phyloP scores from a whole-genome alignment of 2,797 vertebrate genomes.

The Meda fulgida region DNA sequence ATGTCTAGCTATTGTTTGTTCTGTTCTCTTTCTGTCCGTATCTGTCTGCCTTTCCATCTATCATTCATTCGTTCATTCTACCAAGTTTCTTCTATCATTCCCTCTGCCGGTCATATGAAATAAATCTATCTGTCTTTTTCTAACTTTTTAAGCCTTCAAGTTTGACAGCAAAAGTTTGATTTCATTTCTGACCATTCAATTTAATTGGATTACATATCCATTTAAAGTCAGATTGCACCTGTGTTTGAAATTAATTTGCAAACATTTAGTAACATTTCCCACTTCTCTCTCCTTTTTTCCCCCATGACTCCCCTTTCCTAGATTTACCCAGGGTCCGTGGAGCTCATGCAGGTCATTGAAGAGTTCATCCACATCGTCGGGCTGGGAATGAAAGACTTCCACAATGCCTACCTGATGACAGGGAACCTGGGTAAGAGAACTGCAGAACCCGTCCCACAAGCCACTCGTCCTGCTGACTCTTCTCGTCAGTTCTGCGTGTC shows the following conservation, averaged over 20 bases:
- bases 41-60: not conserved
- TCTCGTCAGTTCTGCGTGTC: slow-evolving; percentile 65
- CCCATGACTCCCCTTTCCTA: slow-evolving; percentile 60
- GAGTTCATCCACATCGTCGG: slow-evolving; percentile 99
- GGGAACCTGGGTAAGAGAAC: slow-evolving; percentile 95
- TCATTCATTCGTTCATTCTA: not conserved
- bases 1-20: not conserved
- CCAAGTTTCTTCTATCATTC: not conserved
- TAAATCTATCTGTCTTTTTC: too few species aligned
- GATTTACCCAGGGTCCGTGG: slow-evolving; percentile 97
- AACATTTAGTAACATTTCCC: not conserved
- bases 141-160: not conserved
- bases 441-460: not conserved
- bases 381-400: slow-evolving; percentile 99
- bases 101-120: too few species aligned
- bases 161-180: not conserved
- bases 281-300: not conserved
- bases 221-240: not conserved
- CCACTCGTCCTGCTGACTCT: slow-evolving; percentile 52
- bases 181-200: not conserved
- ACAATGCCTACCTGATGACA: slow-evolving; percentile 99
- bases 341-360: slow-evolving; percentile 99
- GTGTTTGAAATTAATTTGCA: not conserved
- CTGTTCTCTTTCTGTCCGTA: not conserved
- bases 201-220: not conserved